Base-by-base conservation (phyloP, 2,888 invertebrate genomes). In the Conchocele bisecta region DNA sequence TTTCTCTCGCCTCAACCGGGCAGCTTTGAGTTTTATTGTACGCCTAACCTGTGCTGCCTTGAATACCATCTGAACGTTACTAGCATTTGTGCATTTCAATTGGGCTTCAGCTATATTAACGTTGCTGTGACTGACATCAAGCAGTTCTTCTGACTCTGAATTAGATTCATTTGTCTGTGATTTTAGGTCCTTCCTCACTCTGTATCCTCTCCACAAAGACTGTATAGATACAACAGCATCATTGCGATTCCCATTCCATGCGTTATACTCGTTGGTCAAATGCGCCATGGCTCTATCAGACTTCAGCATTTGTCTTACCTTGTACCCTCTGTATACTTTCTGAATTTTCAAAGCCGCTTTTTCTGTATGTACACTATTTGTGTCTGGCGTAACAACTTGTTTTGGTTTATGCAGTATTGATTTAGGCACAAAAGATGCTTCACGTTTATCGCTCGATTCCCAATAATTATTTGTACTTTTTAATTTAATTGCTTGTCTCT, bases 41-140 rank as follows among this genome's bases (percentile, higher is more conserved):
- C 72, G 44, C 26, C 72, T 57, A 6, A 69, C 29, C 17, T 72
- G 65, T 54, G 61, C 57, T 15, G 72, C 72, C 59, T 72, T 65
- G 22, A 53, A 71, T 7, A 69, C 66, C 65, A 68, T 65, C 42
- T 76, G 76, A 22, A 76, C 50, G 63, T 63, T 72, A 22, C 58
- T 63, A 5, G 54, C 56, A 54, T 69, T 72, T 13, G 58, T 60
- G 57, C 69, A 56, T n/a, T 33, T 48, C 42, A 42, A 35, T 31
- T 72, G 54, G 29, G 76, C 65, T 54, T 69, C 69, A 22, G 64
- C 72, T 41, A 76, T 76, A 35, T 76, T 72, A n/a, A 72, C 72
- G 41, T 72, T 68, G 9, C 51, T 72, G n/a, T n/a, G n/a, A n/a
- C n/a, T n/a, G n/a, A n/a, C n/a, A n/a, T n/a, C n/a, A n/a, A n/a